phyloP scores from a whole-genome alignment of 2,888 invertebrate genomes.

The Caenorhabditis becei region DNA sequence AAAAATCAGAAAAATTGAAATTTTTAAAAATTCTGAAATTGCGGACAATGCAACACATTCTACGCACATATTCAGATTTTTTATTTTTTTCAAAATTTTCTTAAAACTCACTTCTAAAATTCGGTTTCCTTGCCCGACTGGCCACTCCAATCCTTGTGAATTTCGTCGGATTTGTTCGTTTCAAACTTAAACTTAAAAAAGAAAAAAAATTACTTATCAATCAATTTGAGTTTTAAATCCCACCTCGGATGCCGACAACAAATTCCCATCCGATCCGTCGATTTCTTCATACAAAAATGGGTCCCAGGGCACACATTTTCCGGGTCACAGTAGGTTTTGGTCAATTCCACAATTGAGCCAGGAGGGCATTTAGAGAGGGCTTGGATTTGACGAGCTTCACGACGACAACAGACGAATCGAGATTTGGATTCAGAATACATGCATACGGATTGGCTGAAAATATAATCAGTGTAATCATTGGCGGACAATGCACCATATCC shows the following conservation, averaged over 20 bases:
- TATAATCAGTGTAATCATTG: too few species aligned
- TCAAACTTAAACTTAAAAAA: conserved; percentile 10
- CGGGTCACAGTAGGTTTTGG: conserved; percentile 61
- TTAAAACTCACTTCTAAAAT: conserved; percentile 21
- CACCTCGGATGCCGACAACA: conserved; percentile 67
- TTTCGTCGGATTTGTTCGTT: conserved; percentile 29
- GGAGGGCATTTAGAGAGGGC: conserved; percentile 62
- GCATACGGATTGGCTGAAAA: conserved; percentile 67
- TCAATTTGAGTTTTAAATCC: neutral
- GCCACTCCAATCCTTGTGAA: neutral
- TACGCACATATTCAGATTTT: too few species aligned
- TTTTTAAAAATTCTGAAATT: too few species aligned
- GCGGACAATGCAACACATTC: too few species aligned
- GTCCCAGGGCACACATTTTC: conserved; percentile 62
- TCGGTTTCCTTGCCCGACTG: conserved; percentile 17
- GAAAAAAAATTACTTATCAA: neutral
- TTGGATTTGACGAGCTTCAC: conserved; percentile 65
- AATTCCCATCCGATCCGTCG: conserved; percentile 66
- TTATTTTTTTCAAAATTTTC: too few species aligned
- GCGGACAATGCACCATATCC: too few species aligned
- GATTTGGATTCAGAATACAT: conserved; percentile 69
- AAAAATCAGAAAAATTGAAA: too few species aligned
- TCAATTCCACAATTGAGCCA: conserved; percentile 55
- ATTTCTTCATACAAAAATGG: conserved; percentile 68
- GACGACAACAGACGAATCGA: conserved; percentile 77